Evolutionary conservation across 1,140 invertebrate species (phyloP).

Genomic region (Drosophila suzukii): DNA sequence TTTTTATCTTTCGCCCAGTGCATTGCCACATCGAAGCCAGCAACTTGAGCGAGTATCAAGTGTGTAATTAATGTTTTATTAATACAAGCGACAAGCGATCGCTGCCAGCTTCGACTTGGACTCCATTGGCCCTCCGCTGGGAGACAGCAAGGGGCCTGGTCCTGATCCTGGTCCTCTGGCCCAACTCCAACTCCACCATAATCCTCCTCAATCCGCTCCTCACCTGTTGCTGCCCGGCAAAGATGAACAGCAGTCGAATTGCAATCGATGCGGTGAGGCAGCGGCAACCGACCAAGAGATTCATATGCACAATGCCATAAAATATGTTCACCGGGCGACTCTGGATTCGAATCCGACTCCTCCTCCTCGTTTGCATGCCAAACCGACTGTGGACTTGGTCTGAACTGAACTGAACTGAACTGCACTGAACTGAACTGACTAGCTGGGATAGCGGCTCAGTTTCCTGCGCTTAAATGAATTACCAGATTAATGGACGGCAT

Average conservation of each 20-base stretch:
- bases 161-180: not conserved
- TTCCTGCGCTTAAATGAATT: constrained; percentile 84
- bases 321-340: constrained; percentile 56
- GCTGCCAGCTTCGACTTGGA: constrained; percentile 44
- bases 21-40: constrained; percentile 1
- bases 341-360: not conserved
- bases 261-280: constrained; percentile 75
- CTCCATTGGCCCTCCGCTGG: constrained; percentile 35
- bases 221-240: constrained; percentile 14
- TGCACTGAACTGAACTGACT: constrained; percentile 5
- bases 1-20: constrained; percentile 1
- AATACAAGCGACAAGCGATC: constrained; percentile 84
- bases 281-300: constrained; percentile 63
- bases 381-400: constrained; percentile 6
- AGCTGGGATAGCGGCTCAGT: constrained; percentile 60
- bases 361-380: constrained; percentile 11
- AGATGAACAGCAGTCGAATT: constrained; percentile 84
- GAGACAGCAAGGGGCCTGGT: constrained; percentile 30
- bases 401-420: not conserved
- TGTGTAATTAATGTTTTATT: constrained; percentile 84
- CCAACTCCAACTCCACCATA: constrained; percentile 1
- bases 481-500: constrained; percentile 84
- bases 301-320: constrained; percentile 82
- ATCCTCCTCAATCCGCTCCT: not conserved
- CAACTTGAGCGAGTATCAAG: constrained; percentile 70